Percentiles rank a stretch among this genome's conserved stretches.
Evolutionary conservation across 2,797 vertebrate genomes (phyloP).

Genomic region (Sus cebifrons): DNA sequence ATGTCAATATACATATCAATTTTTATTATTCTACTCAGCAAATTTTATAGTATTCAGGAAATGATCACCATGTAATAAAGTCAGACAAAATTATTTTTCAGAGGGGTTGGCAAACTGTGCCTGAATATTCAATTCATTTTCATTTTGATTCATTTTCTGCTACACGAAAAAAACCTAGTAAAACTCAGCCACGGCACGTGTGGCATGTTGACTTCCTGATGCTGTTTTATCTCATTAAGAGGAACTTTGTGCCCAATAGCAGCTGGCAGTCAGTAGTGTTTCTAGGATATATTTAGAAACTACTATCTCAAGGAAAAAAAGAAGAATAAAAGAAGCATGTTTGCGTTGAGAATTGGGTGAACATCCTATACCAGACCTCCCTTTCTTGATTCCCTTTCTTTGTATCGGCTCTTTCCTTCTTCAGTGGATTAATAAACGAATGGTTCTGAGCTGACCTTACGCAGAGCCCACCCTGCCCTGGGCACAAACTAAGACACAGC

Average conservation of each 20-base stretch:
- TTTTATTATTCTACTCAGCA: slow-evolving; percentile 89
- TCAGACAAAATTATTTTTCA: slow-evolving; percentile 86
- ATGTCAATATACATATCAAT: slow-evolving; percentile 90
- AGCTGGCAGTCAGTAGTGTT: slow-evolving; percentile 73
- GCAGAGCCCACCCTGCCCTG: slow-evolving; percentile 71
- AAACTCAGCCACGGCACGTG: slow-evolving; percentile 76
- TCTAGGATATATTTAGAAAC: slow-evolving; percentile 85
- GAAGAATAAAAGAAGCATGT: slow-evolving; percentile 65
- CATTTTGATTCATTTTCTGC: slow-evolving; percentile 80
- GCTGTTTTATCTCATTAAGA: slow-evolving; percentile 84
- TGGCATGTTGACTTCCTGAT: slow-evolving; percentile 76
- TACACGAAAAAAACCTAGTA: slow-evolving; percentile 76
- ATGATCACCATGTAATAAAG: slow-evolving; percentile 87
- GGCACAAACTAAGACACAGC: slow-evolving; percentile 75
- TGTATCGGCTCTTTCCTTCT: slow-evolving; percentile 50
- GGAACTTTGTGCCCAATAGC: slow-evolving; percentile 76
- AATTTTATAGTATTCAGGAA: slow-evolving; percentile 85
- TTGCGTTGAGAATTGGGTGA: slow-evolving; percentile 29
- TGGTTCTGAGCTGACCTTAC: slow-evolving; percentile 72
- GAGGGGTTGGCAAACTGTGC: slow-evolving; percentile 75
- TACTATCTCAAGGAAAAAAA: slow-evolving; percentile 77
- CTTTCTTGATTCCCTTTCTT: slow-evolving; percentile 9
- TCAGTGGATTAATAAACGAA: slow-evolving; percentile 75
- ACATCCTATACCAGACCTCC: background rate
- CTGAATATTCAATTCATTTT: slow-evolving; percentile 82